Conservation (phyloP, 37 sponge, comb jelly and placozoan genomes). For the Beroe ovata region DNA sequence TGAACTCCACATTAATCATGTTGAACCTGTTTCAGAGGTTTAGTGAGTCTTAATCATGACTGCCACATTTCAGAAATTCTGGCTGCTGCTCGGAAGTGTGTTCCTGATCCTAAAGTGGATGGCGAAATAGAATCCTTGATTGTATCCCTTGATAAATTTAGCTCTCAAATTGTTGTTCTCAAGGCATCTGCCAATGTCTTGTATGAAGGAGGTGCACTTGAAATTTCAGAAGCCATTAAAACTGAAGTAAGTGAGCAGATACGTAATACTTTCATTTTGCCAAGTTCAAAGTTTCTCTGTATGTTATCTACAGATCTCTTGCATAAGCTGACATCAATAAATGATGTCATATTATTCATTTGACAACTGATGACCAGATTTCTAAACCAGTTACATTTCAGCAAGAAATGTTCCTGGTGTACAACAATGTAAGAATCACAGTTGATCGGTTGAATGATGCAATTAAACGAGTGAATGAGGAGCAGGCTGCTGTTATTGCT, state of each 20-base stretch:
- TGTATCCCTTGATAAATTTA: not conserved
- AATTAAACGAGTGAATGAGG: conserved; percentile 18
- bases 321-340: too few relatives aligned
- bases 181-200: not conserved
- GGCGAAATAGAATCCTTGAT: conserved; percentile 22
- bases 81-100: conserved; percentile 26
- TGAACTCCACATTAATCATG: too few relatives aligned
- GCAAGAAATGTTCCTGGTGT: not conserved
- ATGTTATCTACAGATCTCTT: too few relatives aligned
- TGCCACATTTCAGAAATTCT: conserved; percentile 58
- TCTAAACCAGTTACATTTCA: too few relatives aligned
- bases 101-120: conserved; percentile 23
- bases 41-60: too few relatives aligned
- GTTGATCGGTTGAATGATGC: conserved; percentile 29
- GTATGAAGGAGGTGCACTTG: not conserved
- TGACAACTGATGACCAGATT: too few relatives aligned
- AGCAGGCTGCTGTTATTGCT: conserved; percentile 6
- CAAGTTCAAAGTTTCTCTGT: too few relatives aligned
- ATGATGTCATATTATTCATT: too few relatives aligned
- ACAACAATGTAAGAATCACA: not conserved
- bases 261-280: too few relatives aligned
- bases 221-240: not conserved
- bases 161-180: not conserved
- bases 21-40: too few relatives aligned
- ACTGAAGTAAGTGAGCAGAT: not conserved